phyloP scores from a whole-genome alignment of 2,113 vertebrate genomes.

The Odocoileus hemionus region DNA sequence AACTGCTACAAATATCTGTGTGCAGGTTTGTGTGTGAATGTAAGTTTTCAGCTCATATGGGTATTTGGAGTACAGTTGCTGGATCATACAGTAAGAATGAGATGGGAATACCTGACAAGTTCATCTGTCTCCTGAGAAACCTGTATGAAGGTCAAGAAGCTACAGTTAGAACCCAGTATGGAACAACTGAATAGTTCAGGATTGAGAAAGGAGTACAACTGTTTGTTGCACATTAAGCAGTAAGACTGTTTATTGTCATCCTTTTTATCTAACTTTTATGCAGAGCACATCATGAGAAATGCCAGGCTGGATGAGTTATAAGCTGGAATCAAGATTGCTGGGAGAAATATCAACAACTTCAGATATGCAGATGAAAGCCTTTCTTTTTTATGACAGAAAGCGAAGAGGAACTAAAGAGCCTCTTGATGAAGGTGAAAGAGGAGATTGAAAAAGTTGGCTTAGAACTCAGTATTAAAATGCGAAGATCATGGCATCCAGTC shows the following conservation, averaged over 20 bases:
- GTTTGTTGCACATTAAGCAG: too few relatives aligned
- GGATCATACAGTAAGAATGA: background rate
- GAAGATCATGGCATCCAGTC: background rate
- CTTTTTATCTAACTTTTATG: background rate
- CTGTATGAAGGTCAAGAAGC: fast-evolving
- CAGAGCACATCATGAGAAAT: background rate
- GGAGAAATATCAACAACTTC: background rate
- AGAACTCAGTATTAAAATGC: background rate
- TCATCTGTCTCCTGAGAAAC: background rate
- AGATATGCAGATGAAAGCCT: background rate
- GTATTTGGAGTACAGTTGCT: background rate
- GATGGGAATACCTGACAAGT: background rate
- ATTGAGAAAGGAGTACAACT: background rate
- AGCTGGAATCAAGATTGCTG: background rate
- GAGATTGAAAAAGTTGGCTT: background rate
- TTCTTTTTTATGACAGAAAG: background rate
- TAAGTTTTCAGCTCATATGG: background rate
- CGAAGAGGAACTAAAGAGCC: background rate
- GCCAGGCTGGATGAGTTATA: background rate
- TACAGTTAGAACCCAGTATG: background rate
- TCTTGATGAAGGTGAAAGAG: background rate
- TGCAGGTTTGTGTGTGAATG: background rate
- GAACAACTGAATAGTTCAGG: background rate
- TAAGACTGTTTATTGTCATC: background rate
- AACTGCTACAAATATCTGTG: background rate